A percentile compares a stretch with the other conserved stretches of the same genome.
These are phyloP conservation scores for Percina caprodes DNA, from an alignment of 2,113 vertebrate species.

Conservation along the genomic window DNA sequence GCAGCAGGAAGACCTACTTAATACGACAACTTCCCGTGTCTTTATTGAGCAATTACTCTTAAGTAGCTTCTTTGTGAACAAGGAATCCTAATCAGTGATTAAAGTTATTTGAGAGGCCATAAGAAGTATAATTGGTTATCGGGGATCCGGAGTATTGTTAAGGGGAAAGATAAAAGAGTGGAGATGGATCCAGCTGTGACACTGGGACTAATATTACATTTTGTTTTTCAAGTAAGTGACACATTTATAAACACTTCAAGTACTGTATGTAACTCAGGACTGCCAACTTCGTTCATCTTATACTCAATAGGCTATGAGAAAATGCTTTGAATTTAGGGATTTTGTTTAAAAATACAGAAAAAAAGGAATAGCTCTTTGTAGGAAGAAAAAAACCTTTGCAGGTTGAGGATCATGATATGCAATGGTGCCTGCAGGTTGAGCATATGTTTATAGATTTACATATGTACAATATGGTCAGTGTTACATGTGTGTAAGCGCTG, in stretches of 20 bases:
- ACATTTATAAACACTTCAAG: slow-evolving; percentile 59
- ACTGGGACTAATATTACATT: slow-evolving; percentile 65
- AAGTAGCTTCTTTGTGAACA: slow-evolving; percentile 92
- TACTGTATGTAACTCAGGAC: slow-evolving; percentile 19
- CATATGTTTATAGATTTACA: slow-evolving; percentile 75
- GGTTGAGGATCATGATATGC: slow-evolving; percentile 59
- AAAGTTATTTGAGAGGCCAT: slow-evolving; percentile 92
- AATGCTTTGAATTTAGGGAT: not conserved
- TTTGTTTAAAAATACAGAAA: not conserved
- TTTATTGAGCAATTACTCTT: slow-evolving; percentile 97
- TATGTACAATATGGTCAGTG: slow-evolving; percentile 61
- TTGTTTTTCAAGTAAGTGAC: slow-evolving; percentile 62
- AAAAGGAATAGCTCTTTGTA: not conserved
- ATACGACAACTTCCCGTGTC: slow-evolving; percentile 93
- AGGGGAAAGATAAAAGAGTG: slow-evolving; percentile 77
- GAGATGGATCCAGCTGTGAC: slow-evolving; percentile 68
- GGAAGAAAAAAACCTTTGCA: slow-evolving; percentile 15
- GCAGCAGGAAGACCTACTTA: slow-evolving; percentile 94
- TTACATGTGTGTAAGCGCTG: slow-evolving; percentile 32
- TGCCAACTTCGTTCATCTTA: not conserved
- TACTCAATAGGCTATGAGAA: not conserved
- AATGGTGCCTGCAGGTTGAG: slow-evolving; percentile 53
- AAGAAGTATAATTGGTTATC: slow-evolving; percentile 94
- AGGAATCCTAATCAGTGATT: slow-evolving; percentile 97
- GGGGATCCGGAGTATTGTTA: slow-evolving; percentile 89